These are phyloP conservation scores for Pissodes strobi DNA, from an alignment of 1,140 invertebrate species.

Conservation along the genomic window DNA sequence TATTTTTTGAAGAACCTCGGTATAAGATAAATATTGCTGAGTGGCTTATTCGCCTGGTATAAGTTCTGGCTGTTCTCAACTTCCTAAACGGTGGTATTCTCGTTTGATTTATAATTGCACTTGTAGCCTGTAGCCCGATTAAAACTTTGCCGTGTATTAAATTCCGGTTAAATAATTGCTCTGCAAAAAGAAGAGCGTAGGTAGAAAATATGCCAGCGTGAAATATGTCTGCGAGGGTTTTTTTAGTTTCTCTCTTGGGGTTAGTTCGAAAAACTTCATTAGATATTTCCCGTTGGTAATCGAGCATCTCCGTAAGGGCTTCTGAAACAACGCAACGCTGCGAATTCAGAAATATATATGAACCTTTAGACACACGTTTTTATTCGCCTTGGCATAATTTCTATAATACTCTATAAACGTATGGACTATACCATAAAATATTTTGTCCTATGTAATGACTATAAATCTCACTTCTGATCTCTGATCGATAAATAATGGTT, in stretches of 20 bases:
- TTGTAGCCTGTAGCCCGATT: slow-evolving; percentile 31
- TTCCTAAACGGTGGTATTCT: slow-evolving; percentile 27
- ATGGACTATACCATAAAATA: no score
- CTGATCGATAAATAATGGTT: no score
- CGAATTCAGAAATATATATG: no score
- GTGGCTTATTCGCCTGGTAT: slow-evolving; percentile 14
- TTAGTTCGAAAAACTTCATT: slow-evolving; percentile 27
- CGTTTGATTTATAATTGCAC: slow-evolving; percentile 33
- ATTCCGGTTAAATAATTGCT: slow-evolving; percentile 34
- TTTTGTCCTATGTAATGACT: no score
- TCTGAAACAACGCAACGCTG: no score
- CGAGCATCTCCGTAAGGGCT: not conserved
- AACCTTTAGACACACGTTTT: no score
- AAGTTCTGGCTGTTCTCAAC: slow-evolving; percentile 28
- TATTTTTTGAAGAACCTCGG: no score
- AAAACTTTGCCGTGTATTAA: slow-evolving; percentile 34
- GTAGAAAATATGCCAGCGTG: slow-evolving; percentile 27
- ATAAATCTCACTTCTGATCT: no score
- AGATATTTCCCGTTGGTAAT: slow-evolving; percentile 19
- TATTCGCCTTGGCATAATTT: no score
- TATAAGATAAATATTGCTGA: slow-evolving; percentile 8
- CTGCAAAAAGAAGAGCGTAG: slow-evolving; percentile 27
- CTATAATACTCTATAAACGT: no score
- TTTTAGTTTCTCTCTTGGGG: slow-evolving; percentile 17
- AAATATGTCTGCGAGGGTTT: slow-evolving; percentile 23